Base-by-base conservation (phyloP, 2,797 vertebrate genomes). In the Hydrocynus forskahlii region DNA sequence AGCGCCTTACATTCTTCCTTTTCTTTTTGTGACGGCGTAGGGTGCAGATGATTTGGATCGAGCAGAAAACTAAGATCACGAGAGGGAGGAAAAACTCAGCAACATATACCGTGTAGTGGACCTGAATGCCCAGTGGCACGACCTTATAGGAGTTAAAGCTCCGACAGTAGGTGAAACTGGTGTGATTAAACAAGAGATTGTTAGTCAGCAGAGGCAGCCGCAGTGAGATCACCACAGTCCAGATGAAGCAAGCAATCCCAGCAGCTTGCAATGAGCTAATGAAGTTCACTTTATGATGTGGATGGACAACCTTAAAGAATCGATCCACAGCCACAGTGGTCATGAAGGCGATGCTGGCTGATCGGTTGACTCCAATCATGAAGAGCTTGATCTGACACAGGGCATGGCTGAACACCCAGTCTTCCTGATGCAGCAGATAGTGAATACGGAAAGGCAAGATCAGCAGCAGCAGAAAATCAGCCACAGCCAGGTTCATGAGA, bases 231-330 rank as follows among this genome's bases (percentile, higher is more conserved):
- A 93, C 91, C 25, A 86, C 0, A 9, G 59, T n/a, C 93, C 95
- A 95, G 0, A 87, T 88, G 7, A 89, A 38, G 17, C 19, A 71
- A 0, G 83, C 50, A 0, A 93, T 17, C 52, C 70, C 55, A 3
- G 29, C 14, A 0, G 88, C 88, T 57, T 88, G 80, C 17, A 13
- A 63, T 1, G 29, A 12, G 6, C 66, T 88, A n/a, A 92, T 82
- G 0, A 3, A 60, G 79, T 88, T 92, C 57, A 93, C 75, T 6
- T 90, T 2, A 62, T 93, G 90, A 77, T 92, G 88, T 0, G 95
- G 91, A 80, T 93, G 90, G 79, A 95, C 87, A 54, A 94, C 91
- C 85, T 94, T 94, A 81, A 95, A 94, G 83, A 95, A 96, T 23
- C 91, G 90, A 75, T 95, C 84, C 68, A 92, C 71, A 0, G 92